Conservation (phyloP, 30 jellyfish, hydroid and myxozoan genomes). For the Cassiopea andromeda region DNA sequence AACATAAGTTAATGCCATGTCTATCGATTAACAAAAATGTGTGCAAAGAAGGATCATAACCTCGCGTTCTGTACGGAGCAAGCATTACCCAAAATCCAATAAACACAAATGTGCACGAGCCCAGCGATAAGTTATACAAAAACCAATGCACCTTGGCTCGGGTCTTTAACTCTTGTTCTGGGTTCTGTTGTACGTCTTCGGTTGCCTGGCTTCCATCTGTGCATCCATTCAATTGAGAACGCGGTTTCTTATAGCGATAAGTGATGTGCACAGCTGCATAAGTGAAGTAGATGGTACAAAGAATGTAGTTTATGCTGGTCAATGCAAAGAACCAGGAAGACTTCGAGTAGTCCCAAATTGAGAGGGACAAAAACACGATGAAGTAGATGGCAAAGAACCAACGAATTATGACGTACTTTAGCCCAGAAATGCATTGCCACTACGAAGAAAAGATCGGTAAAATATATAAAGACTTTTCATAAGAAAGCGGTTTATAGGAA, state of each 20-base stretch:
- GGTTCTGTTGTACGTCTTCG: neutral
- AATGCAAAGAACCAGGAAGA: constrained; percentile 36
- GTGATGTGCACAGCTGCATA: constrained; percentile 43
- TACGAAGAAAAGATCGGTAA: neutral
- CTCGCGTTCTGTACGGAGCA: constrained; percentile 51
- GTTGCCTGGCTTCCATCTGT: neutral
- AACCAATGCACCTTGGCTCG: constrained; percentile 69
- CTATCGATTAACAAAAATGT: constrained; percentile 72
- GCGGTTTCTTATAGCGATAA: neutral
- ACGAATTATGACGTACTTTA: constrained; percentile 29
- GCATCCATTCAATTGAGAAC: neutral
- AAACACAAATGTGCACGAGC: constrained; percentile 61
- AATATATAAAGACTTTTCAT: no score
- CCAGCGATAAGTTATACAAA: constrained; percentile 48
- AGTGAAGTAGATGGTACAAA: constrained; percentile 33
- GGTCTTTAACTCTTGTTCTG: neutral
- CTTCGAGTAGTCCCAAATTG: neutral
- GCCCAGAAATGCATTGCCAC: constrained; percentile 33
- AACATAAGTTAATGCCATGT: constrained; percentile 62
- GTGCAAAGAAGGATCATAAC: constrained; percentile 32
- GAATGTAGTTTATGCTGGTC: constrained; percentile 56
- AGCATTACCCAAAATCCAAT: constrained; percentile 74
- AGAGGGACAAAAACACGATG: constrained; percentile 15
- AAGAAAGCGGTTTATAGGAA: no score
- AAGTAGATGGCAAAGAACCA: constrained; percentile 39